Conservation (phyloP, 2,797 vertebrate species). For the Amblyraja radiata region DNA sequence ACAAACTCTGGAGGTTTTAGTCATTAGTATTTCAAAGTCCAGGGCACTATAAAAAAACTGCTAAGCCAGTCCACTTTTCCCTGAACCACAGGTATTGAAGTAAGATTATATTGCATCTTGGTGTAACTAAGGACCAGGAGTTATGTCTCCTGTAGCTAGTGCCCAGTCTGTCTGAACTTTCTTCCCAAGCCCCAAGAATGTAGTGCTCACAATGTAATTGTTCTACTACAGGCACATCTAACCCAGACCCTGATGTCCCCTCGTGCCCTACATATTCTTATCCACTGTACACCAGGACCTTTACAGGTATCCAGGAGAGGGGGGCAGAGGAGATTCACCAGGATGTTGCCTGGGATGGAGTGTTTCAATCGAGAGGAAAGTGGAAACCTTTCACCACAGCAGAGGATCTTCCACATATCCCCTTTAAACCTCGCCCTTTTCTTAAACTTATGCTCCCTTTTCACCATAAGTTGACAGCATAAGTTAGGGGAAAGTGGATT, state of each 20-base stretch:
- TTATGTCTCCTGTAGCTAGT: not conserved
- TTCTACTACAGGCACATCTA: not conserved
- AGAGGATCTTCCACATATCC: no score
- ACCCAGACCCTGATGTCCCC: not conserved
- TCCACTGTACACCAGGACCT: not conserved
- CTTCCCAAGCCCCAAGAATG: not conserved
- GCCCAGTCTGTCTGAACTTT: not conserved
- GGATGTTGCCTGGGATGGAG: not conserved
- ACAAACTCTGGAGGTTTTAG: no score
- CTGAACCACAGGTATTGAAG: not conserved
- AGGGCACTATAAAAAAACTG: not conserved
- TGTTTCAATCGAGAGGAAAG: no score
- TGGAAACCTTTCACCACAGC: no score
- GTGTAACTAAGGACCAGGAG: not conserved
- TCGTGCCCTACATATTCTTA: not conserved
- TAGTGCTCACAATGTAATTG: not conserved
- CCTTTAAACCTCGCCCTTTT: no score
- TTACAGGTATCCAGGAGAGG: no score
- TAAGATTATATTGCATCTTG: not conserved
- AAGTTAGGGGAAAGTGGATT: no score
- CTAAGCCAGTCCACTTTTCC: not conserved
- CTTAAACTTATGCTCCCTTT: no score
- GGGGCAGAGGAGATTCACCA: not conserved
- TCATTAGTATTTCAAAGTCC: no score
- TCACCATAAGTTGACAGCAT: no score